phyloP scores from a whole-genome alignment of 2,113 vertebrate genomes.

The Ondatra zibethicus region DNA sequence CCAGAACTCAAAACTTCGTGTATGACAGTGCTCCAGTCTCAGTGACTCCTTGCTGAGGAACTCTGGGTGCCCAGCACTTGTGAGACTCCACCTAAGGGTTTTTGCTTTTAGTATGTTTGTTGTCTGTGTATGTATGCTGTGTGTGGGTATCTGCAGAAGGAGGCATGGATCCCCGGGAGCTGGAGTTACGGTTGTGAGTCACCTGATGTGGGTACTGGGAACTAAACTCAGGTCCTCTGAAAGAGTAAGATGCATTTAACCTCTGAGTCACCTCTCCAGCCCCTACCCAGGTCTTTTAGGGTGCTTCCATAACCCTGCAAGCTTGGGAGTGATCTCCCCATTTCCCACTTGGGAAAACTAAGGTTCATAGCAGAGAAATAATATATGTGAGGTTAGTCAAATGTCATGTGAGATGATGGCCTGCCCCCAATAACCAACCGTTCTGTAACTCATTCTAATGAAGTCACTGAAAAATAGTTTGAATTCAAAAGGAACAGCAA shows the following conservation, averaged over 20 bases:
- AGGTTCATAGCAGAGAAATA: background rate
- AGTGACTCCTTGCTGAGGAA: too few species aligned
- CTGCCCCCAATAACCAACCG: background rate
- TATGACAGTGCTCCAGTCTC: background rate
- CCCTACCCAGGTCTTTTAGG: background rate
- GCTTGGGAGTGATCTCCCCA: background rate
- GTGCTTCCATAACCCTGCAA: background rate
- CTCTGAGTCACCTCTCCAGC: background rate
- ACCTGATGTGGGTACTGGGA: background rate
- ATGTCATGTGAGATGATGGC: background rate
- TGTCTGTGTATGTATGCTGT: background rate
- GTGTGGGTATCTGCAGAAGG: background rate
- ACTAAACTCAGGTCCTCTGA: too few species aligned
- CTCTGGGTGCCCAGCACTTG: background rate
- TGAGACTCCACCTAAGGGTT: background rate
- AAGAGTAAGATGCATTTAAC: background rate
- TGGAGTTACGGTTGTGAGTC: background rate
- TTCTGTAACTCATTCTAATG: background rate
- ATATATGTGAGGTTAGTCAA: background rate
- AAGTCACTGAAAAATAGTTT: slow-evolving; percentile 35
- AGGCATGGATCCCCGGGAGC: background rate
- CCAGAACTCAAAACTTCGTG: background rate
- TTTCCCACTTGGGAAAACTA: background rate
- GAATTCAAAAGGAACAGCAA: background rate
- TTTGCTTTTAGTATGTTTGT: background rate